Evolutionary conservation across 2,888 invertebrate genomes (phyloP).

Genomic region (Drosophila flavopinicola): DNA sequence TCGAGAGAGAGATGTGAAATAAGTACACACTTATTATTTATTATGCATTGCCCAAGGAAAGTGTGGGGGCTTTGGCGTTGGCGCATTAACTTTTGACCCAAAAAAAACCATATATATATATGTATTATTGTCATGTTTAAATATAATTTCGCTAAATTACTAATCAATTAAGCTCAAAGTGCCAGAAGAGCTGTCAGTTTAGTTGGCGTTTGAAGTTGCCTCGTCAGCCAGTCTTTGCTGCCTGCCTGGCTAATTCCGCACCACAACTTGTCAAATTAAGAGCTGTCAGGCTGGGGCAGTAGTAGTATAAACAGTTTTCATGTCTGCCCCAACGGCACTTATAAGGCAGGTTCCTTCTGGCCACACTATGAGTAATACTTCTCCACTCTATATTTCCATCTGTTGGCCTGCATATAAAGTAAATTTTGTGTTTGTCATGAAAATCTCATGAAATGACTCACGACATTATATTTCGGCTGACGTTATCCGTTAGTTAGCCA

Average conservation of each 20-base stretch:
- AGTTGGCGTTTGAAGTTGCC: slow-evolving; percentile 60
- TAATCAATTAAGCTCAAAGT: slow-evolving; percentile 72
- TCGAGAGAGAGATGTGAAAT: slow-evolving; percentile 44
- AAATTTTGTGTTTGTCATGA: slow-evolving; percentile 29
- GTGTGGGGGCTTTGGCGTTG: slow-evolving; percentile 2
- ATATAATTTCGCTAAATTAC: slow-evolving; percentile 47
- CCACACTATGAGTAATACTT: slow-evolving; percentile 25
- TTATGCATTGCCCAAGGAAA: slow-evolving; percentile 10
- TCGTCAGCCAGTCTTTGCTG: slow-evolving; percentile 30
- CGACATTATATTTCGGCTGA: slow-evolving; percentile 16
- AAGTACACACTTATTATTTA: slow-evolving; percentile 26
- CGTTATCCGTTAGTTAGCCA: slow-evolving; percentile 20
- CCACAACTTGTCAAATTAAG: slow-evolving; percentile 65
- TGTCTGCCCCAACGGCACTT: background rate
- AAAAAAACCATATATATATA: slow-evolving; percentile 11
- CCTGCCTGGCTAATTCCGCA: slow-evolving; percentile 46
- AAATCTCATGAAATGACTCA: slow-evolving; percentile 40
- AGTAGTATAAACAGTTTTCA: slow-evolving; percentile 13
- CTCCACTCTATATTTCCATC: slow-evolving; percentile 13
- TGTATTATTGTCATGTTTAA: slow-evolving; percentile 19
- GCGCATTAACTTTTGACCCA: slow-evolving; percentile 58
- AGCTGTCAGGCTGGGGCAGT: slow-evolving; percentile 62
- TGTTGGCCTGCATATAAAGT: slow-evolving; percentile 26
- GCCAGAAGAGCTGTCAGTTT: slow-evolving; percentile 49
- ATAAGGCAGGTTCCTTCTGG: slow-evolving; percentile 17